Base-by-base conservation (phyloP, 2,888 invertebrate genomes). In the Xylota segnis region DNA sequence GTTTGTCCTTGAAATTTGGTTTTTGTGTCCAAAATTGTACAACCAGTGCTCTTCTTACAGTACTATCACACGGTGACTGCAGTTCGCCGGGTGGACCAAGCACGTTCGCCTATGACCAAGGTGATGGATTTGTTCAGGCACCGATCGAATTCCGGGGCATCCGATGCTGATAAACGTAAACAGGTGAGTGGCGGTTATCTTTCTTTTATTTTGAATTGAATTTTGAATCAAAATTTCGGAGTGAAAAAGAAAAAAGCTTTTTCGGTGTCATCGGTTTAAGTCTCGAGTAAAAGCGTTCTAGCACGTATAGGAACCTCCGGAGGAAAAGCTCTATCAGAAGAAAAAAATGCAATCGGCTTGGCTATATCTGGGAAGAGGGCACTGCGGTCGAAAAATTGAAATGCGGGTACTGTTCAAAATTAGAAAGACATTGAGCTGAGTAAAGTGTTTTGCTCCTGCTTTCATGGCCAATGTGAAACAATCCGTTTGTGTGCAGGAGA, bases 51-150 rank as follows among this genome's bases (percentile, higher is more conserved):
- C n/a, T 56, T 71, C 70, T 88, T 79, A 63, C 93, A 95, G 94
- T 96, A 96, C 91, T 96, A 95, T 90, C 96, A 96, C 90, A 96
- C 96, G 40, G 94, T 96, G 83, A 95, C 95, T 4, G 95, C 91
- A 86, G 92, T 93, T 16, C 92, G 94, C 12, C 93, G 95, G 5
- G 95, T 95, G 0, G 94, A 95, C 88, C 93, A 93, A 71, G 93
- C 93, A 88, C 93, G 94, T 88, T 96, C 96, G 89, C 96, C 97
- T 2, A 97, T 98, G 94, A 96, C 96, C 87, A 97, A 97, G 93
- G 97, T 98, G 63, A 97, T 97, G 95, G 97, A 98, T 92, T 96
- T 97, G 90, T 97, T 98, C 92, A 94, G 97, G 79, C 92, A 95
- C 92, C 94, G 96, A 88, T 95, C 96, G 81, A 95, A 96, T 91